Conservation (phyloP, 2,797 vertebrate species). For the Morelia viridis region DNA sequence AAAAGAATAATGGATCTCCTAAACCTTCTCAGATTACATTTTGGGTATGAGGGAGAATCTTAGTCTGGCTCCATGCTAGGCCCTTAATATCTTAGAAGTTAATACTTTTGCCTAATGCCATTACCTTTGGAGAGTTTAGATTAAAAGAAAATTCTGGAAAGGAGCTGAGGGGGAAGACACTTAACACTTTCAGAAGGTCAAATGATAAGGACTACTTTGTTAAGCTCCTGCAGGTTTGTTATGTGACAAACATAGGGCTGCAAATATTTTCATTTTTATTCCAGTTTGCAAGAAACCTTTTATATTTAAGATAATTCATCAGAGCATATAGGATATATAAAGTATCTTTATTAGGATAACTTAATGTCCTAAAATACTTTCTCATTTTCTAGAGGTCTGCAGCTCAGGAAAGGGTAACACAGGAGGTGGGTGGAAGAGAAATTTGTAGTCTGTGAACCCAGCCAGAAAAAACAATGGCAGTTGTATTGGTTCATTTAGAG, state of each 20-base stretch:
- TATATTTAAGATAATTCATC: background rate
- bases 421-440: background rate
- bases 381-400: background rate
- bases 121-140: conserved; percentile 32
- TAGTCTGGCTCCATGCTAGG: conserved; percentile 10
- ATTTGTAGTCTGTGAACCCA: background rate
- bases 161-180: background rate
- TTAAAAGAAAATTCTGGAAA: conserved; percentile 29
- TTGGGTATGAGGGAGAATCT: background rate
- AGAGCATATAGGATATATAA: conserved; percentile 15
- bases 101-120: conserved; percentile 19
- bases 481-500: background rate
- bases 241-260: background rate
- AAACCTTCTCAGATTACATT: conserved; percentile 5
- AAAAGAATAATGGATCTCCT: background rate
- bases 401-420: background rate
- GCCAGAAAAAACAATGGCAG: background rate
- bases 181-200: conserved; percentile 15
- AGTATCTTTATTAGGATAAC: background rate
- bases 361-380: background rate
- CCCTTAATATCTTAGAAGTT: background rate
- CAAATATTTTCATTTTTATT: background rate
- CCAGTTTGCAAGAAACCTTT: background rate
- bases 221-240: background rate
- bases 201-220: conserved; percentile 5